Base-by-base conservation (phyloP, 1,140 invertebrate genomes). In the Leptonema lineaticorne region DNA sequence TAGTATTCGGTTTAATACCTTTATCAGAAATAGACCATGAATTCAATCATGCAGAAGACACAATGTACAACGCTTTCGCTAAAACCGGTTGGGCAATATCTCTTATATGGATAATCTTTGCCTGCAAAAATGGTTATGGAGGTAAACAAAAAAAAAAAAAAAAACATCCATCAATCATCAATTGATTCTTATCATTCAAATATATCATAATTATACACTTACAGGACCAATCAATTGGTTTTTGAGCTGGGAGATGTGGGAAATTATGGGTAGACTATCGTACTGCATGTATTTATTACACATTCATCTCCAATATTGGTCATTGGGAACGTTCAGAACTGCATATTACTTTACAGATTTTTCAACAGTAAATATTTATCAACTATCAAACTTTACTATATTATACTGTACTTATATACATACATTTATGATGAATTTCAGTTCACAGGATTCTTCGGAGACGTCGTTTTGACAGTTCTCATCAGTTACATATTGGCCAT, bases 81-180 rank as follows among this genome's bases (percentile, higher is more conserved):
- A 75, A 83, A 16, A 76, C 78, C 11, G 73, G 73, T 0, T 86
- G 84, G 75, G 76, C 78, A 0, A 1, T 82, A 0, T 74, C 76
- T 0, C 22, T 87, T 1, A 75, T 75, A 2, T 87, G 85, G 85
- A 77, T 86, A 3, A 79, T 89, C 11, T 84, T 87, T 62, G 83
- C 84, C 0, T 87, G 87, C 67, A 74, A 78, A 0, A 79, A 84
- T 60, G 86, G 85, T 41, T 84, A 84, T 71, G 87, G 82, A 74
- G 86, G 87, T 85, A 69, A 26, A 7, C 14, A n/a, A 45, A 69
- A 57, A 53, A 33, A 41, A 69, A 59, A 16, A 63, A 45, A 5
- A 33, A 11, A 33, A 33, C 29, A 59, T 71, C 50, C 1, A 20
- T n/a, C 14, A 46, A 37, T 27, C n/a, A 68, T 70, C 60, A 24